Conservation (phyloP, 2,888 invertebrate species). For the Eupithecia pulchellata region DNA sequence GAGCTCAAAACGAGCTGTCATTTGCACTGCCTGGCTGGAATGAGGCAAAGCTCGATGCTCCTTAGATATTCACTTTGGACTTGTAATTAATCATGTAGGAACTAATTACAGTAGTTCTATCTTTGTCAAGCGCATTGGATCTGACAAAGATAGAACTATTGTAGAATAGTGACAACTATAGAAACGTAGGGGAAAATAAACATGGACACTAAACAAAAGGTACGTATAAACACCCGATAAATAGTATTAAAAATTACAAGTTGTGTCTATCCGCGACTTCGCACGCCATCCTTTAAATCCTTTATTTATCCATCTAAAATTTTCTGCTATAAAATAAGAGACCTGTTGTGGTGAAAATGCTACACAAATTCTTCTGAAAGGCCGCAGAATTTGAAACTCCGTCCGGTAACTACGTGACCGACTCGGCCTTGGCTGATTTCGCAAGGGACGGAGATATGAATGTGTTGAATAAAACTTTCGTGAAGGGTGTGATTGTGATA, state of each 20-base stretch:
- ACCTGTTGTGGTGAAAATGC: background rate
- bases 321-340: background rate
- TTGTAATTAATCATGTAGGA: background rate
- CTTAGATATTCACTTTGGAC: constrained; percentile 1
- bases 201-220: too few relatives aligned
- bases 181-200: too few relatives aligned
- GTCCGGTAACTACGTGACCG: constrained; percentile 14
- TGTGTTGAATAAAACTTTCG: constrained; percentile 15
- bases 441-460: constrained; percentile 24
- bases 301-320: background rate
- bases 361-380: background rate
- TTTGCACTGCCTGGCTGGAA: constrained; percentile 10
- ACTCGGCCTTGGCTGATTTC: constrained; percentile 22
- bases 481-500: constrained; percentile 18
- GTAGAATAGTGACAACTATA: background rate
- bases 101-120: background rate
- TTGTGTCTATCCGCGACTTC: too few relatives aligned
- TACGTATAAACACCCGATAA: too few relatives aligned
- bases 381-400: constrained; percentile 9
- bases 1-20: constrained; percentile 1
- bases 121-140: background rate
- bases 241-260: too few relatives aligned
- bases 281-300: too few relatives aligned
- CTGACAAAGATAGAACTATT: too few relatives aligned
- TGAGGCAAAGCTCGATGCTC: background rate